Base-by-base conservation (phyloP, 2,888 invertebrate species). In the Tortrix viridana region DNA sequence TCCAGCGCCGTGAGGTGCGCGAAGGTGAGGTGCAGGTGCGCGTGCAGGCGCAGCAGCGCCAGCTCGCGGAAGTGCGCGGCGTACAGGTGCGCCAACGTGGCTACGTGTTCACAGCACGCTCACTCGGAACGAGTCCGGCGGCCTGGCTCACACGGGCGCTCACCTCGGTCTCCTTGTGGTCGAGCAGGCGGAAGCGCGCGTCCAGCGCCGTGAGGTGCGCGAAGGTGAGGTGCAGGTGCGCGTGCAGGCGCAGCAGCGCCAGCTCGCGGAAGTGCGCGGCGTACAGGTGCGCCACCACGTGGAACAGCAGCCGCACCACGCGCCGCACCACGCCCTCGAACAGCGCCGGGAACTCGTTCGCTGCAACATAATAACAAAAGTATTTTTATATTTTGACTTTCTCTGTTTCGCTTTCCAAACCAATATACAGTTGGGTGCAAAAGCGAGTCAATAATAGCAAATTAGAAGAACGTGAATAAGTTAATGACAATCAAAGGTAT, bases 221-320 rank as follows among this genome's bases (percentile, higher is more conserved):
- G 94, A 98, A 98, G 79, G 99, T 97, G 93, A 98, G 96, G 94
- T 99, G 98, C 90, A 99, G 95, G 93, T 99, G 98, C 85, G 97
- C 96, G 93, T 98, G 98, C 86, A 99, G 94, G 77, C 97, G 96
- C 89, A 99, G 95, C 87, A 97, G 94, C 85, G 97, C 96, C 80
- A 98, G 96, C 94, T 98, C 97, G 92, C 97, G 95, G 94, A 98
- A 98, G 95, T 99, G 99, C 92, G 97, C 96, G 88, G 98, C 98
- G 94, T 99, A 98, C 89, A 99, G 94, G 94, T 99, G 99, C 89
- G 98, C 98, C 94, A 99, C 95, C 90, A 99, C 98, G 93, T 98
- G 98, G 94, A 98, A 98, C 93, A 98, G 95, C 93, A 98, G 95
- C 88, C 98, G 96, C 93, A 97, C 95, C 89, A 99, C 98, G 94